Percentiles rank a stretch among this genome's conserved stretches.
These are phyloP conservation scores for Clostera curtula DNA, from an alignment of 2,888 invertebrate genomes.

Conservation along the genomic window DNA sequence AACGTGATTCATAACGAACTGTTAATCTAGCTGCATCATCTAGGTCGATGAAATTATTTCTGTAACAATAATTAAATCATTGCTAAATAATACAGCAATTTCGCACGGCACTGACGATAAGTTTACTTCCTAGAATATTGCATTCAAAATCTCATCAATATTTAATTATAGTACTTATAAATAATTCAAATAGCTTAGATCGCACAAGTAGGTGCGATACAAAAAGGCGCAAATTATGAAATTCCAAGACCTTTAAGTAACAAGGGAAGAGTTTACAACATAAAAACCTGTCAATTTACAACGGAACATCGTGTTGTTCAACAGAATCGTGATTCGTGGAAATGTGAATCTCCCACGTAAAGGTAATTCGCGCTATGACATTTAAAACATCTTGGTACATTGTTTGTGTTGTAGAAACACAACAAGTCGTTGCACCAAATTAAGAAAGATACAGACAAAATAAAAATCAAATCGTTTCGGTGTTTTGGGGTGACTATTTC, in stretches of 20 bases:
- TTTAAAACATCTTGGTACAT: slow-evolving; percentile 39
- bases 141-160: no score
- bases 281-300: slow-evolving; percentile 17
- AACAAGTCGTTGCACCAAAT: slow-evolving; percentile 7
- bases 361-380: slow-evolving; percentile 47
- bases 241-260: neutral
- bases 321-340: slow-evolving; percentile 34
- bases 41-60: neutral
- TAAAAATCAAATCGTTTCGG: no score
- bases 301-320: slow-evolving; percentile 17
- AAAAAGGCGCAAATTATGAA: no score
- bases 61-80: no score
- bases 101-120: no score
- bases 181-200: no score
- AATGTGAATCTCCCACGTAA: slow-evolving; percentile 56
- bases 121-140: no score
- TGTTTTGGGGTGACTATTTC: no score
- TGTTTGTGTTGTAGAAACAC: slow-evolving; percentile 5
- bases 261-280: slow-evolving; percentile 20
- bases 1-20: neutral
- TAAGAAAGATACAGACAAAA: no score
- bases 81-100: no score
- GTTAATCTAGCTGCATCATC: neutral
- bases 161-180: no score
- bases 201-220: no score